These are phyloP conservation scores for Acrobasis consociella DNA, from an alignment of 2,888 invertebrate species.

Conservation along the genomic window DNA sequence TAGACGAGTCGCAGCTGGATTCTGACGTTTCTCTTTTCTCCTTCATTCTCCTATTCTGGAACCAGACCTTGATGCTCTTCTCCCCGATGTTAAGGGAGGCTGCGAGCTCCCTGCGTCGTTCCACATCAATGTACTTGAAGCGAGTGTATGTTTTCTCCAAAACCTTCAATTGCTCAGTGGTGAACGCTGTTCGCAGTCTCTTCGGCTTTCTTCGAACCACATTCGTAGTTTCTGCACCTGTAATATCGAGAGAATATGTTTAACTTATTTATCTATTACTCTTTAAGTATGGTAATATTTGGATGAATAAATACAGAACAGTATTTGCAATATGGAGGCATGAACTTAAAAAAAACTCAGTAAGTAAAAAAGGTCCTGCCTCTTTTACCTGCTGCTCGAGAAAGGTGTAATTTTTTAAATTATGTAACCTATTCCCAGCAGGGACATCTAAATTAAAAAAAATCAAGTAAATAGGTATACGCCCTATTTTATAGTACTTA, in stretches of 20 bases:
- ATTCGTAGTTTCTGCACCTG: constrained; percentile 43
- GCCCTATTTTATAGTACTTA: too few species aligned
- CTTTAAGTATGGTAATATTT: neutral
- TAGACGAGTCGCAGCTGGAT: constrained; percentile 50
- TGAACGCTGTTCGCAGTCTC: constrained; percentile 88
- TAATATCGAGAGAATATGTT: constrained; percentile 26
- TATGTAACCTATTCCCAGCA: too few species aligned
- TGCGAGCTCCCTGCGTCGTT: constrained; percentile 86
- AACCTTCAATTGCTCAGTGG: constrained; percentile 86
- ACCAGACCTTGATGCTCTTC: constrained; percentile 91
- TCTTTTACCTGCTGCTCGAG: too few species aligned
- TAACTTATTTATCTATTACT: constrained; percentile 1
- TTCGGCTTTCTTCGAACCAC: constrained; percentile 73
- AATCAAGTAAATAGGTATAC: too few species aligned
- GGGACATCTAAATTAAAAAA: too few species aligned
- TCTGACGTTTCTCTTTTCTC: constrained; percentile 81
- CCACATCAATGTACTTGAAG: constrained; percentile 85
- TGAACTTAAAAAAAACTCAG: too few species aligned
- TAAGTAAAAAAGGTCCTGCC: too few species aligned
- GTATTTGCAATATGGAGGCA: too few species aligned
- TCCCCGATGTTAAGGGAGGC: constrained; percentile 84
- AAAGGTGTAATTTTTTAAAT: too few species aligned
- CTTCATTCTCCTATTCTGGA: constrained; percentile 92
- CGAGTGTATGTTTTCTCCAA: constrained; percentile 78
- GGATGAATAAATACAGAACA: too few species aligned